Base-by-base conservation (phyloP, 2,797 vertebrate species). In the Hydrocynus forskahlii region DNA sequence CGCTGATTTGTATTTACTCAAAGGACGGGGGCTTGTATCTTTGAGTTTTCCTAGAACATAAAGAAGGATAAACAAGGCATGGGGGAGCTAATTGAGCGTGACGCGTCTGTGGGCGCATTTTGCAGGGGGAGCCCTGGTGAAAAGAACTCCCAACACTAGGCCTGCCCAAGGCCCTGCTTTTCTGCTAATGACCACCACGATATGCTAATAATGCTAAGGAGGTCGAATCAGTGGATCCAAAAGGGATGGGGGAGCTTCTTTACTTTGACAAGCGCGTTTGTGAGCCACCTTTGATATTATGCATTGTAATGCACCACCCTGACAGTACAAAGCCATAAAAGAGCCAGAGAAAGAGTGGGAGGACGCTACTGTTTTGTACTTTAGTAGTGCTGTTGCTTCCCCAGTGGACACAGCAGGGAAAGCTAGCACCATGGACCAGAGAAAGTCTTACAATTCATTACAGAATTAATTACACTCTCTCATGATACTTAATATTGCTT, bases 11-110 rank as follows among this genome's bases (percentile, higher is more conserved):
- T 82, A 82, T 86, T 85, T 81, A 81, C 84, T 85, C 80, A 85
- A 81, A 90, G 87, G 84, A 92, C 80, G 55, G 78, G 78, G 79
- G 84, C 85, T 77, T 88, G 85, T 85, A 82, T 84, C 80, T 84
- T 82, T 83, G 83, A 83, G 79, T 75, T 79, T 82, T 79, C 79
- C 75, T 75, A 66, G 79, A 87, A 79, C 78, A 86, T 74, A 83
- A 82, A 86, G 84, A 80, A 80, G 82, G 69, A 83, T 82, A 87
- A 91, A 90, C 78, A 54, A 68, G 72, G 88, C 81, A 70, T 89
- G 86, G 89, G 88, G 89, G 92, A 94, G 88, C 88, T 72, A 89
- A 90, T 87, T 79, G 89, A 92, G 88, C 55, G 87, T 89, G 87
- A 92, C 89, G 86, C 83, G 79, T 81, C 85, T 91, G 86, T 83